Evolutionary conservation across 2,888 invertebrate species (phyloP), one percentile per base, ranked within the genome.

Genomic region (Lithosia quadra): DNA sequence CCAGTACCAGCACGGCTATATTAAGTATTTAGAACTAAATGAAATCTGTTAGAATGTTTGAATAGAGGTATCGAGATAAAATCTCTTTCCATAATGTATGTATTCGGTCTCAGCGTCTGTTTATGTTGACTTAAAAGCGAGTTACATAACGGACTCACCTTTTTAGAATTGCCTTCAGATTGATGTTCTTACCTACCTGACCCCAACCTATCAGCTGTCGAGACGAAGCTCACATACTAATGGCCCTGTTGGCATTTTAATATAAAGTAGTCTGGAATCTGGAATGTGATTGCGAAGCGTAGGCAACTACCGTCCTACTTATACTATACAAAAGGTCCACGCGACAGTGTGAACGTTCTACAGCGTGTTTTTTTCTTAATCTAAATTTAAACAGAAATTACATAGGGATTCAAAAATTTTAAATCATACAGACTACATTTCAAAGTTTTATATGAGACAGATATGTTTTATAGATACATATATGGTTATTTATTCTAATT

Each of bases 61-160:
- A 84, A 84, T 77, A 81, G 79, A 80, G 78, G 76, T 76, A 83
- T 80, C 74, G 79, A 85, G 86, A 88, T 88, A 88, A 89, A 89
- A 88, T 88, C 85, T 80, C 83, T 87, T 87, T 88, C 87, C 87
- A 91, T 90, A 88, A 90, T 88, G 80, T 88, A 90, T 88, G 80
- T 88, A 90, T 90, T 79, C 83, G 72, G 78, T 76, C 77, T 84
- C 83, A 82, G 81, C 86, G 83, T 80, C 82, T 86, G 84, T 87
- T 88, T 86, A 84, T 80, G 80, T 86, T 83, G 77, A 74, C 63
- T 71, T 63, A 81, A 84, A 78, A 81, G 77, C 82, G 72, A 76
- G 80, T 90, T 89, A 86, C 81, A 83, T 89, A 90, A 89, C 87
- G 87, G 85, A 75, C 68, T 75, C 78, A 84, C 85, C 84, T 85